These are phyloP conservation scores for Microctonus brassicae DNA, from an alignment of 2,888 invertebrate genomes.

Conservation along the genomic window DNA sequence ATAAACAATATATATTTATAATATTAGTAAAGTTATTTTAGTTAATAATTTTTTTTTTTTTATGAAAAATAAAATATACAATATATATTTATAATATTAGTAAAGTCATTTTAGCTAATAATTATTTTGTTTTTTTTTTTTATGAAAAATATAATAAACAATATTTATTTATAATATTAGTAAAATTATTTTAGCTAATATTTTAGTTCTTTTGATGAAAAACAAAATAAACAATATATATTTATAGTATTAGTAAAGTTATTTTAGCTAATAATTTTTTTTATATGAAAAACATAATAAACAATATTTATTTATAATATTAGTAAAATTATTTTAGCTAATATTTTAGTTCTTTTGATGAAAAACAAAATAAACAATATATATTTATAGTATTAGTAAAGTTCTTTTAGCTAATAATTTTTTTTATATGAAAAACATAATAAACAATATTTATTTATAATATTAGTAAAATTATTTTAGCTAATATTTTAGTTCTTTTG, in stretches of 20 bases:
- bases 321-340: neutral
- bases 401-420: neutral
- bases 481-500: neutral
- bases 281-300: too few species aligned
- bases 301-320: neutral
- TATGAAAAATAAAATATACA: too few species aligned
- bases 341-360: neutral
- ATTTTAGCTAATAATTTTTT: neutral
- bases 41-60: neutral
- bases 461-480: neutral
- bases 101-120: neutral
- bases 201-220: neutral
- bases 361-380: too few species aligned
- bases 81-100: neutral
- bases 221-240: neutral
- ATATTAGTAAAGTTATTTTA: neutral
- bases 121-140: neutral
- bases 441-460: neutral
- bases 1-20: conserved; percentile 6
- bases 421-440: too few species aligned
- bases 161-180: neutral
- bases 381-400: neutral
- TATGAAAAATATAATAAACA: too few species aligned
- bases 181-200: neutral
- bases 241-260: neutral